Conservation (phyloP, 2,797 vertebrate genomes). For the Notolabrus celidotus region DNA sequence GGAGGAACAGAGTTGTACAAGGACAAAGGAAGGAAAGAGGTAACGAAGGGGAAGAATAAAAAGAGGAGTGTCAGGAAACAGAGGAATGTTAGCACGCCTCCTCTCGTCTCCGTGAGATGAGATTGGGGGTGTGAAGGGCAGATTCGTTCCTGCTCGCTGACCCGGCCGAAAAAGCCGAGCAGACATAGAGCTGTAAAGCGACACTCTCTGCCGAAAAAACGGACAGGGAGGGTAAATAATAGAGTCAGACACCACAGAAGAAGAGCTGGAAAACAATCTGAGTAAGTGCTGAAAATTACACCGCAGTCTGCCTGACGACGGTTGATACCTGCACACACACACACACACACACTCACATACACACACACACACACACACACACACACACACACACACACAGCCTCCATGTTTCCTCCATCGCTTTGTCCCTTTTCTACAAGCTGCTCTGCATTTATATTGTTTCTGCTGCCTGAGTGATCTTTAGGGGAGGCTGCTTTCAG, state of each 20-base stretch:
- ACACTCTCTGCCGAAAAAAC: slow-evolving; percentile 45
- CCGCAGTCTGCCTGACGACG: slow-evolving; percentile 27
- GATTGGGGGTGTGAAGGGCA: slow-evolving; percentile 57
- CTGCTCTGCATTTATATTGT: slow-evolving; percentile 79
- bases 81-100: slow-evolving; percentile 44
- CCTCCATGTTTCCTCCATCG: slow-evolving; percentile 18
- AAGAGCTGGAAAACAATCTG: slow-evolving; percentile 59
- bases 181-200: slow-evolving; percentile 38
- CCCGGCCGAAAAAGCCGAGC: slow-evolving; percentile 30
- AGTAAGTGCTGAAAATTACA: slow-evolving; percentile 68
- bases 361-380: background rate
- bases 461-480: slow-evolving; percentile 64
- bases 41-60: background rate
- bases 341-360: no score
- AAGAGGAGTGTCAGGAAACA: background rate
- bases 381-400: slow-evolving; percentile 2
- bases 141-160: slow-evolving; percentile 60
- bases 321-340: slow-evolving; percentile 26
- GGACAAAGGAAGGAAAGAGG: background rate
- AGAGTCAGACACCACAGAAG: slow-evolving; percentile 58
- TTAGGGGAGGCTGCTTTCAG: slow-evolving; percentile 41
- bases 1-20: background rate
- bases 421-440: slow-evolving; percentile 52
- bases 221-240: slow-evolving; percentile 50
- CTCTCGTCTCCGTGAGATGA: slow-evolving; percentile 45